phyloP scores from a whole-genome alignment of 2,113 vertebrate genomes.

The Prinia subflava region DNA sequence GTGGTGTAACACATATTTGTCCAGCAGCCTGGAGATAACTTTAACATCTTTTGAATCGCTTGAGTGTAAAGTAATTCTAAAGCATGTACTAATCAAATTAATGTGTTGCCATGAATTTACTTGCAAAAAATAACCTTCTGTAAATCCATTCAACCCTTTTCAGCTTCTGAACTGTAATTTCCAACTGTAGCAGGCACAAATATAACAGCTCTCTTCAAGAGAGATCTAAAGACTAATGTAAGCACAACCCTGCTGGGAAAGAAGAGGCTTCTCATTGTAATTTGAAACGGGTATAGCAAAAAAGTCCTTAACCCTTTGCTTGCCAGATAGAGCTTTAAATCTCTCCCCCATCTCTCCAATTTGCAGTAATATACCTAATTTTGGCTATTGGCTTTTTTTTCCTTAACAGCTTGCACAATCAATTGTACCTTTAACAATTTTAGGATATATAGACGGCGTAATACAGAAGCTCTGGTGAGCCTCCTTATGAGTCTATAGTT shows the following conservation, averaged over 20 bases:
- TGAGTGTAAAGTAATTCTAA: constrained; percentile 75
- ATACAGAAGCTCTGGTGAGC: neutral
- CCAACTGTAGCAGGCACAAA: constrained; percentile 88
- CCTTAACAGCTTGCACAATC: neutral
- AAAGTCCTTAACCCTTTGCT: constrained; percentile 80
- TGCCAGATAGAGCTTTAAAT: constrained; percentile 67
- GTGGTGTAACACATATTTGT: constrained; percentile 69
- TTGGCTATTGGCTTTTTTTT: neutral
- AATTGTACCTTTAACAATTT: neutral
- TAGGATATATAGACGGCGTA: neutral
- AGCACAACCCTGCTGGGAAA: constrained; percentile 91
- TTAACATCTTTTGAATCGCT: constrained; percentile 74
- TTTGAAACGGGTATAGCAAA: constrained; percentile 87
- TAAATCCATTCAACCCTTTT: constrained; percentile 76
- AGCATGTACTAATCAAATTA: constrained; percentile 73
- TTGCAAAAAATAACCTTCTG: constrained; percentile 67
- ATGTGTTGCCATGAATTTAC: constrained; percentile 75
- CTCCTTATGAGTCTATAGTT: neutral
- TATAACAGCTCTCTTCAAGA: constrained; percentile 84
- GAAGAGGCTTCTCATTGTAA: constrained; percentile 99
- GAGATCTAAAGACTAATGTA: constrained; percentile 92
- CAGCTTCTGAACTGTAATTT: constrained; percentile 81
- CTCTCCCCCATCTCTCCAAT: neutral
- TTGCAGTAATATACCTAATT: constrained; percentile 30
- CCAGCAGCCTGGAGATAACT: constrained; percentile 75